A percentile compares a stretch with the other conserved stretches of the same genome.
These are phyloP conservation scores for Cordilura impudica DNA, from an alignment of 2,888 invertebrate species.

Conservation along the genomic window DNA sequence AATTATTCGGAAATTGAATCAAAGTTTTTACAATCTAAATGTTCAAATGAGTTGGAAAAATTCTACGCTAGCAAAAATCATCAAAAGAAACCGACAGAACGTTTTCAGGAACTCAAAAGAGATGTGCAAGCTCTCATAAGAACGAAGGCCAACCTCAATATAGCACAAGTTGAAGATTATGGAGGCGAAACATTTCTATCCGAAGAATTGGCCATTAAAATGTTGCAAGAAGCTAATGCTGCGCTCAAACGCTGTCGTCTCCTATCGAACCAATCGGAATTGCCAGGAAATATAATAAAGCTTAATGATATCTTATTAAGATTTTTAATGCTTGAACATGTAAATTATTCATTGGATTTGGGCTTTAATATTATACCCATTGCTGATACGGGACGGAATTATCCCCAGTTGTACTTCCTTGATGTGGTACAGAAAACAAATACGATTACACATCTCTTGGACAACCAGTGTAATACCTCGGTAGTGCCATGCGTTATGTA, in stretches of 20 bases:
- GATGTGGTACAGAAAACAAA: constrained; percentile 95
- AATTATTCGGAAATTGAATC: constrained; percentile 89
- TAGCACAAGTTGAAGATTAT: constrained; percentile 96
- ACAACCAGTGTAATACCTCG: constrained; percentile 94
- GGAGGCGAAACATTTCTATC: constrained; percentile 98
- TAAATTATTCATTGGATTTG: constrained; percentile 96
- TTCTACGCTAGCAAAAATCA: constrained; percentile 97
- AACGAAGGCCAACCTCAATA: constrained; percentile 93
- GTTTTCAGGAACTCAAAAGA: constrained; percentile 93
- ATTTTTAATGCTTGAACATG: constrained; percentile 92
- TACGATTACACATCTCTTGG: constrained; percentile 93
- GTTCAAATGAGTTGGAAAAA: constrained; percentile 85
- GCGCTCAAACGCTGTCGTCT: constrained; percentile 93
- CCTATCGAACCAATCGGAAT: constrained; percentile 87
- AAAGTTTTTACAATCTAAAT: constrained; percentile 87
- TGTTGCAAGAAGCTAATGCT: constrained; percentile 93
- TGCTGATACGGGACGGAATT: constrained; percentile 88
- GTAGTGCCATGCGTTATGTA: constrained; percentile 92
- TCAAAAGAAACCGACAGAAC: constrained; percentile 94
- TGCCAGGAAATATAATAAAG: constrained; percentile 86
- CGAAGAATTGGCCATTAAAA: constrained; percentile 93
- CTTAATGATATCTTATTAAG: constrained; percentile 91
- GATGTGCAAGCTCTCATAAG: constrained; percentile 96
- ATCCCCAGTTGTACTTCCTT: constrained; percentile 95
- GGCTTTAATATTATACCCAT: constrained; percentile 93